These are phyloP conservation scores for Drosophila cardini DNA, from an alignment of 1,140 invertebrate species.

Conservation along the genomic window DNA sequence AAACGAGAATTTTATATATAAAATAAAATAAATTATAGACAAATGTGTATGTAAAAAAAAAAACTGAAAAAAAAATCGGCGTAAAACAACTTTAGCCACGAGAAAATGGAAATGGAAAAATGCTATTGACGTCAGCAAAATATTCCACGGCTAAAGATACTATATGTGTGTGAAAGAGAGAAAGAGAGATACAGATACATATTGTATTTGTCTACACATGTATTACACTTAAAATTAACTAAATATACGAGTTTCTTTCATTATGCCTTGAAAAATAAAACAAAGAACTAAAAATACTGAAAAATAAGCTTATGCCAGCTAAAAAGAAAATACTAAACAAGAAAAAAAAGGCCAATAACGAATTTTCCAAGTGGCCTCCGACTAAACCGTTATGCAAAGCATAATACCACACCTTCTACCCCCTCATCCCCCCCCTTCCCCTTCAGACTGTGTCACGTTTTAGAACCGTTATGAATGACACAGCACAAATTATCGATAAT, in stretches of 20 bases:
- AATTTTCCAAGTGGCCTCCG: constrained; percentile 65
- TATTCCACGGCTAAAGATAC: constrained; percentile 74
- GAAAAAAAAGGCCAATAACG: constrained; percentile 62
- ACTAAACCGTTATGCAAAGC: constrained; percentile 69
- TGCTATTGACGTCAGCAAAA: constrained; percentile 80
- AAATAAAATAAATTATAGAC: constrained; percentile 67
- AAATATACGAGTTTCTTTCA: constrained; percentile 50
- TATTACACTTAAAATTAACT: constrained; percentile 74
- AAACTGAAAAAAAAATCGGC: background rate
- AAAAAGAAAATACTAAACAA: constrained; percentile 31
- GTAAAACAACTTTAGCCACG: constrained; percentile 66
- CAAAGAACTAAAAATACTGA: constrained; percentile 32
- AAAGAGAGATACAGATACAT: background rate
- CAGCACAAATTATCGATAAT: constrained; percentile 27
- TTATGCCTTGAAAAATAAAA: constrained; percentile 41
- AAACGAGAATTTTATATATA: constrained; percentile 26
- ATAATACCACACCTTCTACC: background rate
- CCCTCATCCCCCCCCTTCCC: background rate
- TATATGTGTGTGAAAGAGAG: constrained; percentile 10
- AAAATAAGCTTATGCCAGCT: constrained; percentile 66
- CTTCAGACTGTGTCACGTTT: constrained; percentile 63
- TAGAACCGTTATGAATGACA: constrained; percentile 56
- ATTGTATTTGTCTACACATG: constrained; percentile 41
- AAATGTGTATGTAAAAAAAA: constrained; percentile 26
- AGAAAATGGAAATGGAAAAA: constrained; percentile 78